Conservation (phyloP, 2,113 vertebrate genomes). For the Gallinago jamesoni region DNA sequence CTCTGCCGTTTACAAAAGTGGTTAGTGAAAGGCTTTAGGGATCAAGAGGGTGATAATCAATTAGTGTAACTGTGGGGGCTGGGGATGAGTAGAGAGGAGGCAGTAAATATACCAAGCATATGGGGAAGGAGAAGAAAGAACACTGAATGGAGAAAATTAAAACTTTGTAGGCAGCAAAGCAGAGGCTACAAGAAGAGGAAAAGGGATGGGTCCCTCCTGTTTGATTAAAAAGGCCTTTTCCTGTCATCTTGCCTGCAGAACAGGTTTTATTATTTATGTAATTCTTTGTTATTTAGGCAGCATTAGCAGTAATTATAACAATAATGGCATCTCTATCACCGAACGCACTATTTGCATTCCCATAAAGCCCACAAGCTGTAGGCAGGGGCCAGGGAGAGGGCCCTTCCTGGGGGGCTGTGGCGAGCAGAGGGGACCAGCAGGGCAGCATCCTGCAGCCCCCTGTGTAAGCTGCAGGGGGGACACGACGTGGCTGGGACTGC, state of each 20-base stretch:
- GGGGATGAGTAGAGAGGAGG: not conserved
- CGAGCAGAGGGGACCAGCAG: not conserved
- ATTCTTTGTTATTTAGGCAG: not conserved
- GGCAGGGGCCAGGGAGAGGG: not conserved
- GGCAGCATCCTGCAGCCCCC: not conserved
- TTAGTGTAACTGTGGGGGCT: not conserved
- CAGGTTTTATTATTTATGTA: conserved; percentile 15
- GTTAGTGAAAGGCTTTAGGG: not conserved
- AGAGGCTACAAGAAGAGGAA: conserved; percentile 7
- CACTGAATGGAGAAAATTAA: not conserved
- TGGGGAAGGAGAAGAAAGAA: not conserved
- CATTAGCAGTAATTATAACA: conserved; percentile 10
- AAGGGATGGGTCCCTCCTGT: conserved; percentile 1
- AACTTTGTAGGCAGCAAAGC: not conserved
- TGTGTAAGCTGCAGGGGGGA: not conserved
- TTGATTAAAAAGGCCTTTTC: conserved; percentile 26
- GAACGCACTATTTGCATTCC: not conserved
- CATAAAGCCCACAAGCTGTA: not conserved
- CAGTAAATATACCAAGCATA: not conserved
- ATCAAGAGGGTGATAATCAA: not conserved
- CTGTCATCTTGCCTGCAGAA: conserved; percentile 39
- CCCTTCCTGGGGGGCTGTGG: not conserved
- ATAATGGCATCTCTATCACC: not conserved
- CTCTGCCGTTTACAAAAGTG: not conserved
- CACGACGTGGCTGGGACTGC: not conserved